Conservation (phyloP, 2,888 invertebrate genomes). For the Axea sp. region DNA sequence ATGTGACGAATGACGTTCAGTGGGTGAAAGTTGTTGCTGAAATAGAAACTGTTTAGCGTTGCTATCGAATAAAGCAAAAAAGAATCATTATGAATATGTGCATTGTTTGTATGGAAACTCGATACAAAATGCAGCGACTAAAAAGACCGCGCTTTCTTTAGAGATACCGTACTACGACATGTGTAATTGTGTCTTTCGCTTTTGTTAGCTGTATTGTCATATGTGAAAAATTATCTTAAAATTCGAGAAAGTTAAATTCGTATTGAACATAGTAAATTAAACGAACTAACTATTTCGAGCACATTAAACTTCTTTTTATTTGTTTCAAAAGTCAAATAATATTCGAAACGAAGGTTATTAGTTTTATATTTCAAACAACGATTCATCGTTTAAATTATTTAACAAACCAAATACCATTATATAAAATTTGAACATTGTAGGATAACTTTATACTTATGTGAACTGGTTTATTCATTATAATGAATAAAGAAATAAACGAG, state of each 20-base stretch:
- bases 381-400: no score
- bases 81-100: slow-evolving; percentile 53
- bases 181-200: slow-evolving; percentile 47
- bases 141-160: slow-evolving; percentile 53
- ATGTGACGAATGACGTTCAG: slow-evolving; percentile 14
- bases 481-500: no score
- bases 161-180: slow-evolving; percentile 39
- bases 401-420: no score
- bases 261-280: background rate
- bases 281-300: no score
- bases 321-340: no score
- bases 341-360: no score
- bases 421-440: no score
- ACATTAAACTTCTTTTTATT: no score
- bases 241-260: slow-evolving; percentile 17
- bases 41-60: slow-evolving; percentile 41
- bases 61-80: slow-evolving; percentile 40
- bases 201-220: slow-evolving; percentile 35
- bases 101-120: slow-evolving; percentile 53
- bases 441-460: no score
- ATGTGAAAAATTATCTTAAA: slow-evolving; percentile 20
- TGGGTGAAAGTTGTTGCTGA: slow-evolving; percentile 39
- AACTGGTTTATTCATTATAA: no score
- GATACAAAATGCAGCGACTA: slow-evolving; percentile 41
- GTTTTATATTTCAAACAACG: no score